Evolutionary conservation across 2,888 invertebrate genomes (phyloP), one percentile per base, ranked within the genome.

Genomic region (Dichetophora obliterata): DNA sequence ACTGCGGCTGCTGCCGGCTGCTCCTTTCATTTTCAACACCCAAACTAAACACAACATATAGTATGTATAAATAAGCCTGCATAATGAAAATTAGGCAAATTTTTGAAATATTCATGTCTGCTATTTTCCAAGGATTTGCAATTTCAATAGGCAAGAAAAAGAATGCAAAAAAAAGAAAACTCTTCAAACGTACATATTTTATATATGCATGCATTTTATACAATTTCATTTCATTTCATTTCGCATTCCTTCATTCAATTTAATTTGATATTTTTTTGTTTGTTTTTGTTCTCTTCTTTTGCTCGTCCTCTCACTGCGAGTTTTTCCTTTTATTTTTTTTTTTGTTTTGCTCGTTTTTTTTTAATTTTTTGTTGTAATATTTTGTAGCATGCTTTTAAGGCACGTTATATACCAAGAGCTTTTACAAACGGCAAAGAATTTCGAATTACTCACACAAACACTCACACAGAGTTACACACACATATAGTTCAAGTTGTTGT

Each of bases 191-290:
- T 66, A 66, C 43, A 66, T 43, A 43, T 24, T 24, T 24, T 66
- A 43, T 61, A 61, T 61, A 73, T 59, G 73, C 73, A 50, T 73
- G 73, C 50, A 63, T 73, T 73, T 54, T 63, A 50, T 50, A 27
- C 61, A 61, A 31, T 27, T 71, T 71, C 50, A 65, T 54, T 27
- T 22, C 63, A 63, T 63, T 73, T 43, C 52, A 50, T 9, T 77
- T 52, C 68, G 50, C 63, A 57, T 75, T 74, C 78, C 75, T 78
- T 78, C 78, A 80, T 78, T 80, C 74, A 76, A 80, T 80, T 80
- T 78, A 77, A 78, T 80, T 78, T 78, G 78, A 78, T 78, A 78
- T 69, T 72, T 66, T 63, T 61, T 50, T 9, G 52, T 43, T 27
- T 27, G 27, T 43, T 48, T 34, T 61, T 59, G 16, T 8, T 59